phyloP scores from a whole-genome alignment of 2,797 vertebrate species.

The Falco novaeseelandiae region DNA sequence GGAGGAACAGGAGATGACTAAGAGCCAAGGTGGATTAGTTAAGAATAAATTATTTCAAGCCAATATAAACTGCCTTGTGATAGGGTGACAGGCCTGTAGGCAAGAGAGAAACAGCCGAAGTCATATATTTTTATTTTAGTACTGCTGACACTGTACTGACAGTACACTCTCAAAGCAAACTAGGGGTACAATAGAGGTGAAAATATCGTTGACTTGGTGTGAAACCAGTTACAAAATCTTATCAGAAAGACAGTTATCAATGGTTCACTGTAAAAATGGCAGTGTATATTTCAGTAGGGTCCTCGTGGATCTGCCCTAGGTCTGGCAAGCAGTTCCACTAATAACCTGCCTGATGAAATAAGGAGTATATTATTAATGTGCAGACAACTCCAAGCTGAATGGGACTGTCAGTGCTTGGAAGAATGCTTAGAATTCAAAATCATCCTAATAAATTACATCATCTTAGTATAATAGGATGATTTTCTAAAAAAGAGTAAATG shows the following conservation, averaged over 20 bases:
- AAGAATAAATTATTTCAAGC: constrained; percentile 27
- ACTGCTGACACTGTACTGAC: background rate
- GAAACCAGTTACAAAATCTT: background rate
- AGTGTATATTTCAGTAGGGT: background rate
- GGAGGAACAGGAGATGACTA: background rate
- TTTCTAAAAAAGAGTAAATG: background rate
- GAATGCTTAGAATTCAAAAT: constrained; percentile 12
- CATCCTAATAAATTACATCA: background rate
- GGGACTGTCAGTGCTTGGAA: background rate
- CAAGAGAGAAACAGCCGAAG: constrained; percentile 5
- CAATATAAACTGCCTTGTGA: constrained; percentile 18
- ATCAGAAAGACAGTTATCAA: background rate
- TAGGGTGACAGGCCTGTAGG: background rate
- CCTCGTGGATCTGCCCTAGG: background rate
- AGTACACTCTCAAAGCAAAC: background rate
- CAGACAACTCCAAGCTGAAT: background rate
- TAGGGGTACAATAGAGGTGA: background rate
- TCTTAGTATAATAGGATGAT: background rate
- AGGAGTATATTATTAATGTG: background rate
- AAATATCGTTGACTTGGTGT: background rate
- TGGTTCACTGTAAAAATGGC: background rate
- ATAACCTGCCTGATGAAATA: background rate
- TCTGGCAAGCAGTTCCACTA: background rate
- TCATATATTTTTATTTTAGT: constrained; percentile 19
- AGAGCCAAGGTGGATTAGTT: constrained; percentile 1